Base-by-base conservation (phyloP, 1,140 invertebrate genomes). In the Drosophila ficusphila region DNA sequence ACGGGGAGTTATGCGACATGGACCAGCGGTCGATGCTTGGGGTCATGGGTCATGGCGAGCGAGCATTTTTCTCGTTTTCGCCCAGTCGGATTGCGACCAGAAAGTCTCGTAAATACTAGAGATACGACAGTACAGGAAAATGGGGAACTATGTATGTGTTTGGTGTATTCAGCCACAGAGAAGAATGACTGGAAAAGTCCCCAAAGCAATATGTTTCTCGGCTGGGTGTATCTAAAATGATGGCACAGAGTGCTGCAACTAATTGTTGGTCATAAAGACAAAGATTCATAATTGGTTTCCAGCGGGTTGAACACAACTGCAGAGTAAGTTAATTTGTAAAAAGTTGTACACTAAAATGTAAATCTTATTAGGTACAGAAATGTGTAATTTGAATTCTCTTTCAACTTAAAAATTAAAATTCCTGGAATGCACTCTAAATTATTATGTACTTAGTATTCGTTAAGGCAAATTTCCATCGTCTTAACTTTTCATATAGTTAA, bases 1-100 rank as follows among this genome's bases (percentile, higher is more conserved):
- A 79, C 81, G 81, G 81, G 79, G 79, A 85, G 81, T 85, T 85
- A 86, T 85, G 81, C 65, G 76, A 75, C 76, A 74, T 76, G 74
- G 71, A 56, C 75, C 75, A 76, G 69, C 61, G 72, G 61, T 60
- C 57, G 52, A 52, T 34, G 56, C 69, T 27, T 42, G 36, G 38
- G 39, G 38, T 58, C 64, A 58, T 46, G 38, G 65, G 61, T 46
- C 62, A 44, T 36, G 67, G 42, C 49, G 61, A 44, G 49, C 44
- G 36, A 64, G 27, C 58, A 71, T 81, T 71, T 69, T 71, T 71
- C 64, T 31, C 36, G 64, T 27, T 25, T 12, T 52, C 48, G 48
- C 21, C 31, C 31, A 34, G 6, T 60, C 27, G 54, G 14, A 58
- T 64, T 78, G 75, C 56, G 49, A 62, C 76, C 68, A 61, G 51